Conservation (phyloP, 2,113 vertebrate species). For the Gasterosteus nipponicus region DNA sequence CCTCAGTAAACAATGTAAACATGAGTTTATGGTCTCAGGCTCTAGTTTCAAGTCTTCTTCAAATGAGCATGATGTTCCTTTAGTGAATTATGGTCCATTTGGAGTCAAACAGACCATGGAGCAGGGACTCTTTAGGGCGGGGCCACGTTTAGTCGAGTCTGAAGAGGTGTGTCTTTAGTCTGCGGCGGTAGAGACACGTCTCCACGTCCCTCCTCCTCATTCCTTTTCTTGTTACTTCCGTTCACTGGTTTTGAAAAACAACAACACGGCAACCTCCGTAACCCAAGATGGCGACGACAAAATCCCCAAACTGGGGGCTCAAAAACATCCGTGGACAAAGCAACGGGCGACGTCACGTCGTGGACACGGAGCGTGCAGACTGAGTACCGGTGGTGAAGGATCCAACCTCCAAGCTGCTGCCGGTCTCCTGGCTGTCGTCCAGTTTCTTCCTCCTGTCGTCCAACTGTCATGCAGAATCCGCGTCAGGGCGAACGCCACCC, state of each 20-base stretch:
- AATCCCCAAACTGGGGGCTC: background rate
- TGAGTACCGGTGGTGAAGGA: background rate
- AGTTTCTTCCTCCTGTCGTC: constrained; percentile 46
- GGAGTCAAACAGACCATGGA: no score
- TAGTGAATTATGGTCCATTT: no score
- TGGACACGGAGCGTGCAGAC: no score
- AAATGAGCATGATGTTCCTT: no score
- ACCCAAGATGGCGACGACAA: background rate
- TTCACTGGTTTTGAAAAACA: background rate
- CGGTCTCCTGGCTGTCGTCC: constrained; percentile 20
- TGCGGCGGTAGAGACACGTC: no score
- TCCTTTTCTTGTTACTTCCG: background rate
- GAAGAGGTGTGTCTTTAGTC: no score
- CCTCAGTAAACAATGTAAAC: no score
- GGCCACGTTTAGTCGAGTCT: no score
- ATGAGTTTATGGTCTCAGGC: no score
- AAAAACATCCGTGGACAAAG: background rate
- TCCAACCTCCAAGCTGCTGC: constrained; percentile 1
- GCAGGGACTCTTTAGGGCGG: no score
- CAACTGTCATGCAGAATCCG: constrained; percentile 60
- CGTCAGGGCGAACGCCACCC: constrained; percentile 23
- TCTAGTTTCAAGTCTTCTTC: no score
- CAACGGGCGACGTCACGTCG: background rate
- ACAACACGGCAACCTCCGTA: background rate
- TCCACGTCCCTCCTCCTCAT: no score